Percentiles rank a stretch among this genome's conserved stretches.
phyloP scores from a whole-genome alignment of 2,888 invertebrate genomes.

The Drosophila birchii region DNA sequence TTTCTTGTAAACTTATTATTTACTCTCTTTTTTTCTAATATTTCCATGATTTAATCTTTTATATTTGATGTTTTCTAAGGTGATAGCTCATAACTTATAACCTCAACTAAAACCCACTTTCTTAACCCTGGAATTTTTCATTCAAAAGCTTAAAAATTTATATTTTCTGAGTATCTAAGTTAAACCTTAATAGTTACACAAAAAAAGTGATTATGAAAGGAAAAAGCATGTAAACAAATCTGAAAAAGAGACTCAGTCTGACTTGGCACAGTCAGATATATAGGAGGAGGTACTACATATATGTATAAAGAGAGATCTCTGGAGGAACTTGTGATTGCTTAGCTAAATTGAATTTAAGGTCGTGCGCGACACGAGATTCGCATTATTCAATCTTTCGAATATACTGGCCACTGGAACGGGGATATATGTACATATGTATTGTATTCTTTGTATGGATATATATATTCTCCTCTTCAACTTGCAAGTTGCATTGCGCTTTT shows the following conservation, averaged over 20 bases:
- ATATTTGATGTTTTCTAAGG: not conserved
- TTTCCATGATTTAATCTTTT: not conserved
- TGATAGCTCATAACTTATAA: not conserved
- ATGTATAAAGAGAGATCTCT: conserved; percentile 16
- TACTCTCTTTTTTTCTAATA: not conserved
- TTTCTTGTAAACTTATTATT: not conserved
- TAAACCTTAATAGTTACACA: conserved; percentile 75
- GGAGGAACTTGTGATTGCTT: conserved; percentile 31
- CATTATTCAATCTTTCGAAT: conserved; percentile 65
- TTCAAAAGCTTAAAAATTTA: conserved; percentile 36
- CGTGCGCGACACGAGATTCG: conserved; percentile 71
- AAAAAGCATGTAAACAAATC: conserved; percentile 65
- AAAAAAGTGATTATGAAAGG: conserved; percentile 39
- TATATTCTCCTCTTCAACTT: conserved; percentile 12
- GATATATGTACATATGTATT: not conserved
- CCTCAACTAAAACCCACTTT: not conserved
- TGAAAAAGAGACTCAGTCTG: conserved; percentile 1
- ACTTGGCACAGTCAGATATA: conserved; percentile 35
- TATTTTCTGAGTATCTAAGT: conserved; percentile 32
- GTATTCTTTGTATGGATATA: not conserved
- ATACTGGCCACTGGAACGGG: conserved; percentile 27
- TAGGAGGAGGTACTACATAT: not conserved
- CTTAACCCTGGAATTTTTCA: conserved; percentile 10
- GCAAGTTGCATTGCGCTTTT: conserved; percentile 64
- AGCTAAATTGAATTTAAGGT: conserved; percentile 81